Evolutionary conservation across 1,140 invertebrate species (phyloP).

Genomic region (Neodiprion virginianus): DNA sequence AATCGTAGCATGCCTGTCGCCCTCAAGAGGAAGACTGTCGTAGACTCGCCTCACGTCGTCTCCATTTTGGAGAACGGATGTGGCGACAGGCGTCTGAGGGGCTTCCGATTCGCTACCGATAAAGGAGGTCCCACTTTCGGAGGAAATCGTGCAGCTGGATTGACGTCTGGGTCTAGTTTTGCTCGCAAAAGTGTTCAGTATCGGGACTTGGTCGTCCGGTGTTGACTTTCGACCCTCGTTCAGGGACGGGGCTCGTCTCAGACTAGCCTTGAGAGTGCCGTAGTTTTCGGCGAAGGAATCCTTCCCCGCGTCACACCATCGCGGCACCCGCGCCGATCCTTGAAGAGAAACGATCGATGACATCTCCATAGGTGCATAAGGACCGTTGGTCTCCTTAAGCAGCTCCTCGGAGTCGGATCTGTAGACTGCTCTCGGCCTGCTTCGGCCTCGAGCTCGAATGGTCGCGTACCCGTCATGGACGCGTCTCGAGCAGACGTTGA

Average conservation of each 20-base stretch:
- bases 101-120: not conserved
- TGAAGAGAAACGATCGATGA: constrained; percentile 34
- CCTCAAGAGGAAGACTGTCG: constrained; percentile 30
- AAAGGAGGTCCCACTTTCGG: constrained; percentile 14
- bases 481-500: constrained; percentile 63
- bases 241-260: constrained; percentile 18
- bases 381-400: constrained; percentile 40
- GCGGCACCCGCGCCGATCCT: constrained; percentile 31
- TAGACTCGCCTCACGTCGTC: constrained; percentile 24
- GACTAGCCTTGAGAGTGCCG: constrained; percentile 35
- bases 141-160: not conserved
- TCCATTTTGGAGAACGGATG: not conserved
- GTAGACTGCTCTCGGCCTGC: constrained; percentile 46
- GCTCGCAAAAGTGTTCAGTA: constrained; percentile 48
- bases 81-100: not conserved
- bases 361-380: constrained; percentile 37
- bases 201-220: constrained; percentile 27
- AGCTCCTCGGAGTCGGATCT: constrained; percentile 52
- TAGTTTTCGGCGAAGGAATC: constrained; percentile 46
- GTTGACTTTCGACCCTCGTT: constrained; percentile 4
- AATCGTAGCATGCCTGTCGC: not conserved
- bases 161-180: constrained; percentile 21
- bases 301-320: constrained; percentile 33
- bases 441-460: constrained; percentile 66
- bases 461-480: constrained; percentile 85